These are phyloP conservation scores for Bufo gargarizans DNA, from an alignment of 2,113 vertebrate genomes.

Conservation along the genomic window DNA sequence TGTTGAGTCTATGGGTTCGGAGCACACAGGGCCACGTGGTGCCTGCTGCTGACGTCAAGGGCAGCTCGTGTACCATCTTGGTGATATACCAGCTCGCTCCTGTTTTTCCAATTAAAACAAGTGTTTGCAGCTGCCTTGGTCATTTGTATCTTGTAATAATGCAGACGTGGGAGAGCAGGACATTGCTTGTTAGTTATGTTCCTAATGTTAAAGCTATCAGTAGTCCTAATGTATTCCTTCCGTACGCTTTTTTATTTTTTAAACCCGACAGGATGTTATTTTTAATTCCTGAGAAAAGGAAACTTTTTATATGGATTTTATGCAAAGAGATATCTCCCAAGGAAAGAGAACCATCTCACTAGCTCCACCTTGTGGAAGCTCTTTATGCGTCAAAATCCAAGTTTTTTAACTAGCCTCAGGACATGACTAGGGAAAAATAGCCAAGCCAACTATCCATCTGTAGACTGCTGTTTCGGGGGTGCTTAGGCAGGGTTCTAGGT, in stretches of 20 bases:
- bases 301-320: not conserved
- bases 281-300: not conserved
- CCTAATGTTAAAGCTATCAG: constrained; percentile 3
- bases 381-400: too few relatives aligned
- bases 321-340: too few relatives aligned
- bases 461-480: too few relatives aligned
- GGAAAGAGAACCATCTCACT: too few relatives aligned
- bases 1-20: constrained; percentile 44
- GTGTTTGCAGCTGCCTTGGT: constrained; percentile 15
- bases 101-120: not conserved
- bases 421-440: too few relatives aligned
- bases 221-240: not conserved
- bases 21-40: not conserved
- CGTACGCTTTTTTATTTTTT: not conserved
- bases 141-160: constrained; percentile 7
- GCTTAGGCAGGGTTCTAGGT: too few relatives aligned
- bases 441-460: too few relatives aligned
- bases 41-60: constrained; percentile 6
- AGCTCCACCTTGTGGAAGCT: too few relatives aligned
- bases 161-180: not conserved
- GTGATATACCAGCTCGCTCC: not conserved
- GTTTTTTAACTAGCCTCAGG: too few relatives aligned
- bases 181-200: not conserved
- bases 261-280: constrained; percentile 21
- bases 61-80: not conserved